phyloP scores from a whole-genome alignment of 1,140 invertebrate genomes.

The Sarcophaga bullata region DNA sequence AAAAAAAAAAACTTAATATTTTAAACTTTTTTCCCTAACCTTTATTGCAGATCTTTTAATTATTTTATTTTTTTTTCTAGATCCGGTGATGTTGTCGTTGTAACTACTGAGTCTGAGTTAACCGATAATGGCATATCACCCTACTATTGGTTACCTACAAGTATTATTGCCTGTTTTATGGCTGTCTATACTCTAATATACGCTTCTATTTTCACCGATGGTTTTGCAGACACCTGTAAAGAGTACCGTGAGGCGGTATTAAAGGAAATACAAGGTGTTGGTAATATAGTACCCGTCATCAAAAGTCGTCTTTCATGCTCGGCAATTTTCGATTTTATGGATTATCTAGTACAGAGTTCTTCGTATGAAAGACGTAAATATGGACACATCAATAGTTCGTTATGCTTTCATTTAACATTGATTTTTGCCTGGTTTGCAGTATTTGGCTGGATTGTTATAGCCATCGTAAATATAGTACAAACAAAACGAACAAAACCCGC shows the following conservation, averaged over 20 bases:
- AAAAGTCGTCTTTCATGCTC: conserved; percentile 73
- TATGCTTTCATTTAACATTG: conserved; percentile 71
- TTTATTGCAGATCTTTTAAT: conserved; percentile 16
- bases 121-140: conserved; percentile 67
- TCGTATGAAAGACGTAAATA: conserved; percentile 69
- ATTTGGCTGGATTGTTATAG: conserved; percentile 68
- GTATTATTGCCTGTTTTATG: conserved; percentile 70
- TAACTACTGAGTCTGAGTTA: conserved; percentile 68
- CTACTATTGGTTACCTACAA: conserved; percentile 72
- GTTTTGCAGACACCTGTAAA: conserved; percentile 74
- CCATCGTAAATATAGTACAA: conserved; percentile 69
- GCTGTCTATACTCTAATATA: conserved; percentile 72
- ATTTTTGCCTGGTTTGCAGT: conserved; percentile 71
- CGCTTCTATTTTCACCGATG: conserved; percentile 73
- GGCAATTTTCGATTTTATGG: conserved; percentile 78
- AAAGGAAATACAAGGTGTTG: conserved; percentile 69
- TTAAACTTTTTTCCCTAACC: too few species aligned
- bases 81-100: conserved; percentile 70
- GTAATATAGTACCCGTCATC: conserved; percentile 71
- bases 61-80: conserved; percentile 56
- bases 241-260: conserved; percentile 73
- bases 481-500: conserved; percentile 62
- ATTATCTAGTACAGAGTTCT: conserved; percentile 73
- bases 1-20: too few species aligned
- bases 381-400: conserved; percentile 72